phyloP scores from a whole-genome alignment of 1,140 invertebrate species.

The Halesus radiatus region DNA sequence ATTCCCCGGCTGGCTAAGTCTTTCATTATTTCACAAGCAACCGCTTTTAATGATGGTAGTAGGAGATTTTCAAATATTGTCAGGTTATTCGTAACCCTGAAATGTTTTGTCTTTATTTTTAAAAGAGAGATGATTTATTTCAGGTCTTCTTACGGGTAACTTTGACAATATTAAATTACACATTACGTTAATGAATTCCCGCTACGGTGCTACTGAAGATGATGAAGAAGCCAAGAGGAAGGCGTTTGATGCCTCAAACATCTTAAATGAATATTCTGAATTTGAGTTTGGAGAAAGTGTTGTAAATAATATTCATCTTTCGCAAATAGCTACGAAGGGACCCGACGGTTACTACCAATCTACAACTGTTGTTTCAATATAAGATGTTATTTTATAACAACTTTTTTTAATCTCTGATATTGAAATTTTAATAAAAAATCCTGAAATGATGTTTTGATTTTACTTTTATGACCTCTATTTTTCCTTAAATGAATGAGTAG shows the following conservation, averaged over 20 bases:
- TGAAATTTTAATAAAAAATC: no score
- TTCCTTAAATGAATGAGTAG: no score
- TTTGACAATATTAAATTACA: slow-evolving; percentile 50
- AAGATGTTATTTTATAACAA: not conserved
- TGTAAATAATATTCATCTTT: slow-evolving; percentile 53
- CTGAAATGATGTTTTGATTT: no score
- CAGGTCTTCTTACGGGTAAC: slow-evolving; percentile 8
- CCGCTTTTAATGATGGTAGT: no score
- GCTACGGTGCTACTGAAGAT: slow-evolving; percentile 12
- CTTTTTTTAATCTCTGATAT: no score
- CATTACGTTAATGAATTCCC: slow-evolving; percentile 55
- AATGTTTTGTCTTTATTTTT: no score
- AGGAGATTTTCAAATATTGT: no score
- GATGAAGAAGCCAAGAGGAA: slow-evolving; percentile 33
- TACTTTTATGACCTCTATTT: no score
- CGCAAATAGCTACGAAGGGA: slow-evolving; percentile 36
- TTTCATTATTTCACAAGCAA: no score
- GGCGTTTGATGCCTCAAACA: slow-evolving; percentile 50
- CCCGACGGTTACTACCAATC: slow-evolving; percentile 51
- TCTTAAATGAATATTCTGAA: slow-evolving; percentile 50
- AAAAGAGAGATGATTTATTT: slow-evolving; percentile 38
- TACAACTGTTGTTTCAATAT: slow-evolving; percentile 39
- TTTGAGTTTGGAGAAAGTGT: slow-evolving; percentile 47
- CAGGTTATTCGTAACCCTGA: no score
- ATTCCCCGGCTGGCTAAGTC: no score